A percentile compares a stretch with the other conserved stretches of the same genome.
Conservation (phyloP, 64 coral and sea anemone genomes). For the Orbicella faveolata region DNA sequence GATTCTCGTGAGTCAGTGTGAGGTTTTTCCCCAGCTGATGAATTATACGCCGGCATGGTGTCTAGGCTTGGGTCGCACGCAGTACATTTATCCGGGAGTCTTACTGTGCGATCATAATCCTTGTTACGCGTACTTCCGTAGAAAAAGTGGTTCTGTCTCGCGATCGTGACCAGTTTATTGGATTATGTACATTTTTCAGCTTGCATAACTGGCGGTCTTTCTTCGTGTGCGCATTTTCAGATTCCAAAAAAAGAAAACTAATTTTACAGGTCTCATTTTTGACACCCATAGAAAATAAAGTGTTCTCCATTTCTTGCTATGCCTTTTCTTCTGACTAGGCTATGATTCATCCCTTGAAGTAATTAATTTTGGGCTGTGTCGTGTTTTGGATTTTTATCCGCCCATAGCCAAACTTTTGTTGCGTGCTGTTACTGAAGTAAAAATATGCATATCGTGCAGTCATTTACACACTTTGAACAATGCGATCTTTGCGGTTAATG, state of each 20-base stretch:
- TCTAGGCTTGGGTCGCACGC: neutral
- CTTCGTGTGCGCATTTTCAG: neutral
- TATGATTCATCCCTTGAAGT: too few species aligned
- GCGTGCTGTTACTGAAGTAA: slow-evolving; percentile 24
- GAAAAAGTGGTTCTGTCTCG: slow-evolving; percentile 15
- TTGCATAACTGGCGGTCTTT: neutral
- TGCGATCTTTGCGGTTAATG: slow-evolving; percentile 10
- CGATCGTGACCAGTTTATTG: slow-evolving; percentile 2
- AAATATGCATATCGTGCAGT: slow-evolving; percentile 19
- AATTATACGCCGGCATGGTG: slow-evolving; percentile 12
- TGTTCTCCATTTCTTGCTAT: neutral
- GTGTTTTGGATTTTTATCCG: neutral
- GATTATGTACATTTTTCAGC: slow-evolving; percentile 11
- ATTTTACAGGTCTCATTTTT: neutral
- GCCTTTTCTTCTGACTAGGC: neutral
- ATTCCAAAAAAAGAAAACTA: neutral
- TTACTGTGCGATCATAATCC: slow-evolving; percentile 15
- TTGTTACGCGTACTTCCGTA: slow-evolving; percentile 2
- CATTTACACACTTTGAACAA: neutral
- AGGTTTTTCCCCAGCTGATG: slow-evolving; percentile 15
- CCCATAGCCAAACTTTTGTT: neutral
- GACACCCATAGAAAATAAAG: neutral
- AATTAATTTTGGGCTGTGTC: neutral
- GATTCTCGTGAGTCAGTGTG: neutral
- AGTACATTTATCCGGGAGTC: slow-evolving; percentile 25